phyloP scores from a whole-genome alignment of 2,797 vertebrate genomes.

The Sebastiscus albofasciatus region DNA sequence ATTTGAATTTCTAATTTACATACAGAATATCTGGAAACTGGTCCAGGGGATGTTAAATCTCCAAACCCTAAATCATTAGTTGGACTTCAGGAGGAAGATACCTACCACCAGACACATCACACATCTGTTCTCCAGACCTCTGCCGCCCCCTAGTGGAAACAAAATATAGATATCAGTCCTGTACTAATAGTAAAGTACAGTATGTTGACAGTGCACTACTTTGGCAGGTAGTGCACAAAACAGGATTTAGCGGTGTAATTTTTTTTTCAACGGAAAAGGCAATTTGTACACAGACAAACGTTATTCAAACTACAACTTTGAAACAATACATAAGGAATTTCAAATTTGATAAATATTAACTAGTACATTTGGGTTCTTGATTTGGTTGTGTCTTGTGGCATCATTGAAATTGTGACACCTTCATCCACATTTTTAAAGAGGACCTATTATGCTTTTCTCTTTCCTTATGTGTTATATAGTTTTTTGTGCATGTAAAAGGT shows the following conservation, averaged over 20 bases:
- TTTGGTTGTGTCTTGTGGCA: neutral
- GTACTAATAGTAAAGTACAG: neutral
- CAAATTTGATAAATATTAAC: neutral
- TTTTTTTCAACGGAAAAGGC: neutral
- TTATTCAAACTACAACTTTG: neutral
- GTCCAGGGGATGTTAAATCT: neutral
- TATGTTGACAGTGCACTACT: neutral
- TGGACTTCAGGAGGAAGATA: neutral
- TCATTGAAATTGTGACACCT: neutral
- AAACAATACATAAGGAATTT: neutral
- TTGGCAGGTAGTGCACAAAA: neutral
- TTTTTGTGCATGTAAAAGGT: too few species aligned
- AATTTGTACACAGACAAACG: neutral
- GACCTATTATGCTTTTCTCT: too few species aligned
- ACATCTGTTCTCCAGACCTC: slow-evolving; percentile 27
- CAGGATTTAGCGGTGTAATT: neutral
- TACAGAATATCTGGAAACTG: neutral
- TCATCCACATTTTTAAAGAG: neutral
- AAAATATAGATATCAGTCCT: rapidly evolving
- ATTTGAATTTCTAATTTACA: neutral
- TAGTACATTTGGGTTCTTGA: neutral
- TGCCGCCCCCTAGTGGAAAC: slow-evolving; percentile 67
- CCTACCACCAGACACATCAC: neutral
- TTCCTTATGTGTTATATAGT: too few species aligned
- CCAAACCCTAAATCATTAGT: neutral